phyloP scores from a whole-genome alignment of 2,797 vertebrate genomes.

The Potorous gilbertii region DNA sequence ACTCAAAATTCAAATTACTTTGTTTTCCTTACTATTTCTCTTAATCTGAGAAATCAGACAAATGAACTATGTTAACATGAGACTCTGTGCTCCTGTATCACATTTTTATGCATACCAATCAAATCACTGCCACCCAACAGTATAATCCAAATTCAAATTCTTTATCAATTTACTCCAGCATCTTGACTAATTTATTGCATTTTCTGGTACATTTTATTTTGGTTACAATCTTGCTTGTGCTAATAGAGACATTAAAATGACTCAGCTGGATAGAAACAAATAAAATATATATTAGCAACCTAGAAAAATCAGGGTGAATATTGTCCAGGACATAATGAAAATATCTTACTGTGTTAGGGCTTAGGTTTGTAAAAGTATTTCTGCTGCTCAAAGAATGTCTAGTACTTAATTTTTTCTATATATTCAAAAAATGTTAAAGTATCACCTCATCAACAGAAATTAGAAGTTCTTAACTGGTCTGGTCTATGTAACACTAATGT shows the following conservation, averaged over 20 bases:
- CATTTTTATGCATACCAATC: constrained; percentile 77
- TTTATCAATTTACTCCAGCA: constrained; percentile 79
- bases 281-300: constrained; percentile 73
- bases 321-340: neutral
- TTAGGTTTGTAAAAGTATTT: neutral
- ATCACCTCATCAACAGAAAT: neutral
- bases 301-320: constrained; percentile 75
- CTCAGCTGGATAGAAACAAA: constrained; percentile 68
- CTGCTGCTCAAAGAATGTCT: neutral
- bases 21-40: constrained; percentile 73
- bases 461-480: neutral
- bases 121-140: constrained; percentile 61
- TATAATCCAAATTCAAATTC: constrained; percentile 78
- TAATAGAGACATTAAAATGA: constrained; percentile 79
- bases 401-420: neutral
- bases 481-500: neutral
- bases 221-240: constrained; percentile 74
- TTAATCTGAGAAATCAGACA: constrained; percentile 67
- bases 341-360: neutral
- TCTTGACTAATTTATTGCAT: constrained; percentile 79
- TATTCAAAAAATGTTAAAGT: neutral
- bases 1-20: constrained; percentile 55
- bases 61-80: constrained; percentile 76
- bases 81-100: constrained; percentile 43
- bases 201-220: constrained; percentile 83